These are phyloP conservation scores for Pheosia tremula DNA, from an alignment of 2,888 invertebrate species.

Conservation along the genomic window DNA sequence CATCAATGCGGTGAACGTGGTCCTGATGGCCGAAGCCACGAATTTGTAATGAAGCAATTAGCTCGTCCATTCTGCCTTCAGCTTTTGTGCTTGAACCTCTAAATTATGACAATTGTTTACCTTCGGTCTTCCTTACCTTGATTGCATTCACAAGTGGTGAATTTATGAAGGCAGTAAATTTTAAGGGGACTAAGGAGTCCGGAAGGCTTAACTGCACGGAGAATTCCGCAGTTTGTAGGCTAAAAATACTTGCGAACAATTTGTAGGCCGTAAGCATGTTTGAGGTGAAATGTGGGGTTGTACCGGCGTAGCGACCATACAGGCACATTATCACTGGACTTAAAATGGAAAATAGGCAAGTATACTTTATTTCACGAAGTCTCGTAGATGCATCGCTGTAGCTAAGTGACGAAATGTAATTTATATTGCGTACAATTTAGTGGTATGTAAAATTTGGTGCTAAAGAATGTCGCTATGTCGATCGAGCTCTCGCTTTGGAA, in stretches of 20 bases:
- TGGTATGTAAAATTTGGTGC: too few relatives aligned
- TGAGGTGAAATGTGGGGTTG: neutral
- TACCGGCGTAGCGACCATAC: too few relatives aligned
- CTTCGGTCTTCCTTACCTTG: slow-evolving; percentile 12
- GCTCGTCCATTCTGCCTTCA: slow-evolving; percentile 25
- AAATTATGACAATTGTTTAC: slow-evolving; percentile 41
- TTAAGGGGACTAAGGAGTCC: slow-evolving; percentile 9
- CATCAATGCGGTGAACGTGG: slow-evolving; percentile 40
- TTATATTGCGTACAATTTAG: too few relatives aligned
- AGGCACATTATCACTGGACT: too few relatives aligned
- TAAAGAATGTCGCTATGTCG: too few relatives aligned
- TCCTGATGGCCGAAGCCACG: slow-evolving; percentile 36
- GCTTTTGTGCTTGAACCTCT: slow-evolving; percentile 27
- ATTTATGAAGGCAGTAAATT: slow-evolving; percentile 37
- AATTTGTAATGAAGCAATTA: slow-evolving; percentile 67
- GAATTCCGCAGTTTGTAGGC: slow-evolving; percentile 10
- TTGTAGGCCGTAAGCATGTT: slow-evolving; percentile 8
- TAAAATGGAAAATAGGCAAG: too few relatives aligned
- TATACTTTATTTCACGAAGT: too few relatives aligned
- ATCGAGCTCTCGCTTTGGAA: too few relatives aligned
- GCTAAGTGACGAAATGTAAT: too few relatives aligned
- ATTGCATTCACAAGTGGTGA: slow-evolving; percentile 16
- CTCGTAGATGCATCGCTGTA: too few relatives aligned
- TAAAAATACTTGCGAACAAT: slow-evolving; percentile 4
- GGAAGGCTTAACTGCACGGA: slow-evolving; percentile 1